Base-by-base conservation (phyloP, 1,140 invertebrate species). In the Pantala flavescens region DNA sequence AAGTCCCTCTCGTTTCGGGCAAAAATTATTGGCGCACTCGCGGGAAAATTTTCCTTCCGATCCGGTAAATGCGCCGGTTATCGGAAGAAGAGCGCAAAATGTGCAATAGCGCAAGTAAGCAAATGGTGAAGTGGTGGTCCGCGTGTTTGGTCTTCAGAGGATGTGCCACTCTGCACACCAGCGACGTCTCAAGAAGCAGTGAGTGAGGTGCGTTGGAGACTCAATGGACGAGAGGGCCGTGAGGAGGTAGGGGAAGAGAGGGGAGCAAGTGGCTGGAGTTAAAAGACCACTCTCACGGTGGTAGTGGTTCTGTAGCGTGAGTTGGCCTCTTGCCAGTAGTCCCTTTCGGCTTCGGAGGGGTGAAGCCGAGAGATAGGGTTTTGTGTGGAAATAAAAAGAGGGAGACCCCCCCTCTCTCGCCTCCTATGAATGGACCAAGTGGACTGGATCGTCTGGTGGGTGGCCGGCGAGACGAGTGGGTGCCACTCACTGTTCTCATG, bases 181-280 rank as follows among this genome's bases (percentile, higher is more conserved):
- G 49, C 49, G 49, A 19, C 49, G 16, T 16, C 49, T 63, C 49
- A 63, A 63, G 49, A 63, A 63, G 49, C 49, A 63, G 49, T 63
- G 49, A 63, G 49, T 63, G 49, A 63, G 49, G 49, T 19, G 49
- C 28, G n/a, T 63, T 14, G 49, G 49, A 63, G 49, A 63, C 49
- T 63, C 49, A 63, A 63, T 63, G 49, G 49, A 63, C 49, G 49
- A 63, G 49, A 63, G 49, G 49, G 49, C 49, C 49, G 49, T 63
- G 49, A 63, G 49, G n/a, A 63, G 49, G 12, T 3, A 63, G 49
- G n/a, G 49, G 12, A 1, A 5, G 49, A 21, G 49, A 12, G 14
- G 49, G n/a, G 5, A 21, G 49, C 12, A 12, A 5, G 5, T 16
- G 49, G 5, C 12, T 3, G 49, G 49, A 21, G 49, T 16, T 19